These are phyloP conservation scores for Nematopogon swammerdamellus DNA, from an alignment of 2,888 invertebrate species.

Conservation along the genomic window DNA sequence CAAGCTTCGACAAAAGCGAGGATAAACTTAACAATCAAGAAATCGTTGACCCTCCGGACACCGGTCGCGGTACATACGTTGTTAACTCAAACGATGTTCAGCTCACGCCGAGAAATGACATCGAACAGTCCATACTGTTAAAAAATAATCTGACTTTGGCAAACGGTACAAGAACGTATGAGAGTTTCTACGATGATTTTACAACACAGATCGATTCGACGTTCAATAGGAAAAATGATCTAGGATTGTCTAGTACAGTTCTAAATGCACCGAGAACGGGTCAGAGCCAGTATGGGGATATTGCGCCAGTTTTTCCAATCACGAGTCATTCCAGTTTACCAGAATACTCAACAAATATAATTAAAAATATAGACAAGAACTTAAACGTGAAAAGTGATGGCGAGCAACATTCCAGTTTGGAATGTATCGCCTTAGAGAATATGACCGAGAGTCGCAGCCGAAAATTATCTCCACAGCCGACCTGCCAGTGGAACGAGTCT, in stretches of 20 bases:
- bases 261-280: not conserved
- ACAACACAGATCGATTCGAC: slow-evolving; percentile 15
- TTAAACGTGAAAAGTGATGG: not conserved
- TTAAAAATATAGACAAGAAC: not conserved
- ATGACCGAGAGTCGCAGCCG: not conserved
- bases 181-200: slow-evolving; percentile 39
- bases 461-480: not conserved
- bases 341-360: not conserved
- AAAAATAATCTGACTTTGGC: slow-evolving; percentile 12
- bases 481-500: slow-evolving; percentile 27
- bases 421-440: not conserved
- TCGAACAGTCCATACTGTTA: too few species aligned
- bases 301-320: too few species aligned
- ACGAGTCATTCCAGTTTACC: too few species aligned
- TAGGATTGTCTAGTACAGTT: not conserved
- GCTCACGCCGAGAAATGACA: too few species aligned
- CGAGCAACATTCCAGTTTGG: not conserved
- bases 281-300: too few species aligned
- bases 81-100: not conserved
- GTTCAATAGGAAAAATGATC: not conserved
- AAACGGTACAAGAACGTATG: slow-evolving; percentile 30
- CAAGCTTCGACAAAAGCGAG: too few species aligned
- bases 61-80: not conserved
- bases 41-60: not conserved
- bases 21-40: not conserved